Base-by-base conservation (phyloP, 2,113 vertebrate genomes). In the Mormyrus iriodes region DNA sequence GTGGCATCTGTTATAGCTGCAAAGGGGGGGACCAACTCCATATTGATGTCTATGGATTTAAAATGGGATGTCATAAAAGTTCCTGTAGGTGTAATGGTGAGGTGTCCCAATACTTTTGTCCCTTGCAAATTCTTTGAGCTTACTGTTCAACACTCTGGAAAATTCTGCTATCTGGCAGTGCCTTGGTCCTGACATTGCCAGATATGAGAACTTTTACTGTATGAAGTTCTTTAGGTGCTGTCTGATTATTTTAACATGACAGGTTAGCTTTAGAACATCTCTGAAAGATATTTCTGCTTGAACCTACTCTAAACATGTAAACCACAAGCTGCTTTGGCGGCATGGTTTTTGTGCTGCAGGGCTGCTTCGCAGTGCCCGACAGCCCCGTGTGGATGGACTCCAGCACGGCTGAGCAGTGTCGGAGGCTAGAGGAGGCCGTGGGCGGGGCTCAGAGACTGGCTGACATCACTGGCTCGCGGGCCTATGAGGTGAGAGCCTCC, bases 371-470 rank as follows among this genome's bases (percentile, higher is more conserved):
- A 0, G 85, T 99, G 88, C 17, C 49, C 0, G 89, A 97, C 92
- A 95, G 95, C 88, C 98, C 98, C 0, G 93, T 99, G 15, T 99
- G 98, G 98, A 99, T 99, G 98, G 98, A 99, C 94, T 98, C 97
- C 53, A 99, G 98, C 91, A 97, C 95, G 42, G 8, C 91, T 0
- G 89, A 88, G 19, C 97, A 99, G 93, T 99, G 98, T 92, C 89
- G 87, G 0, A 49, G 88, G 0, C 95, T 99, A 88, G 96, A 99
- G 94, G 89, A 92, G 0, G 92, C 97, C 0, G 61, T 95, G 85
- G 98, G 98, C 0, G 98, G 98, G 4, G 95, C 97, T 27, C 95
- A 92, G 92, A 91, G 88, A 0, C 95, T 99, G 52, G 97, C 97
- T 0, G 85, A 94, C 19, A 94, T 98, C 94, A 99, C 97, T 0